Evolutionary conservation across 2,113 vertebrate genomes (phyloP), one percentile per base, ranked within the genome.

Genomic region (Paraplagusia blochii): DNA sequence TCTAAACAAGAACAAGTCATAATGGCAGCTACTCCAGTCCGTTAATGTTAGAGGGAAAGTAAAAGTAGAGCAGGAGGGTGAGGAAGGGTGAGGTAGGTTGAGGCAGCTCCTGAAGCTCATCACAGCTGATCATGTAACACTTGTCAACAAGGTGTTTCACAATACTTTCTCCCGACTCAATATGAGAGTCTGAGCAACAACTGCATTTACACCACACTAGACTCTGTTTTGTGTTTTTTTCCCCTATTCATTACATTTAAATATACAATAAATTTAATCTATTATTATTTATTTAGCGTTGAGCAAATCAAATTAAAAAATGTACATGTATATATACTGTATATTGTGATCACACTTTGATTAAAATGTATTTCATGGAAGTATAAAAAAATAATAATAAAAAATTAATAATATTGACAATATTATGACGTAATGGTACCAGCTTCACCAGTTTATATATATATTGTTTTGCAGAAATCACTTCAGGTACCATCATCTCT

Each of bases 111-210:
- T 29, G 69, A 55, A 58, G 70, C 71, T 63, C 57, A 44, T 15
- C 48, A 50, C 61, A 62, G 65, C 74, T 69, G 81, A 77, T 80
- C 80, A 62, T 58, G 64, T 77, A 77, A 80, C 76, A 72, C 52
- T 9, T 38, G 49, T 79, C 53, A 71, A 63, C 73, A 73, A 63
- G 46, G 52, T 22, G 72, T 78, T 85, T 84, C 75, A 44, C 76
- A 81, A 79, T 69, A 53, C 47, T 14, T 15, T 69, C 57, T 63
- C 53, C 44, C 47, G 44, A 66, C 52, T 68, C 14, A 13, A 51
- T 16, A 46, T 53, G 52, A 50, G 34, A 14, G 11, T n/a, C 12
- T 40, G 39, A 48, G 44, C 33, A 74, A 8, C n/a, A 16, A 13
- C 16, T 6, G 13, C 59, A 18, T 56, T 9, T 7, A 12, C 0